phyloP scores from a whole-genome alignment of 2,888 invertebrate species.

The Seira musarum region DNA sequence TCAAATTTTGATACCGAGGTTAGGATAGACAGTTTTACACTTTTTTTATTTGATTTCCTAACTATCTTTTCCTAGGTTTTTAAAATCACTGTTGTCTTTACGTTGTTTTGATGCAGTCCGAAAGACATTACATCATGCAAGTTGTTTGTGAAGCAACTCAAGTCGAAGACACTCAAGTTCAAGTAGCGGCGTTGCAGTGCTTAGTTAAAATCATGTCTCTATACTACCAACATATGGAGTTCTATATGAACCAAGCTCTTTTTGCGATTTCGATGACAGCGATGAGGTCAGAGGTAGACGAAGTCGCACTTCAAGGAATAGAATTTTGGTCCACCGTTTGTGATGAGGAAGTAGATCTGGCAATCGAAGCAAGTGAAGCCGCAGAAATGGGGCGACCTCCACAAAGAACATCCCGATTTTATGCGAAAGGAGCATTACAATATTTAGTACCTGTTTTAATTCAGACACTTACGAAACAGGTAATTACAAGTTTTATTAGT shows the following conservation, averaged over 20 bases:
- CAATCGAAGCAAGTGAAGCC: conserved; percentile 95
- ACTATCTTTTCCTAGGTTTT: too few relatives aligned
- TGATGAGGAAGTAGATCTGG: conserved; percentile 98
- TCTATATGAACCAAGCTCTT: conserved; percentile 97
- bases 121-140: conserved; percentile 99
- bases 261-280: conserved; percentile 97
- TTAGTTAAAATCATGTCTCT: conserved; percentile 98
- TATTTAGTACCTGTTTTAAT: conserved; percentile 95
- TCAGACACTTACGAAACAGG: conserved; percentile 94
- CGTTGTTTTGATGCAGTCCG: too few relatives aligned
- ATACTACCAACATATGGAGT: conserved; percentile 99
- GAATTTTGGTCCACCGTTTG: conserved; percentile 99
- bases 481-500: conserved; percentile 67
- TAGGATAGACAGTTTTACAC: conserved; percentile 27
- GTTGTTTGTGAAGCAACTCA: conserved; percentile 99
- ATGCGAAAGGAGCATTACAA: conserved; percentile 98
- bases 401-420: conserved; percentile 91
- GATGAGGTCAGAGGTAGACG: conserved; percentile 97
- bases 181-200: conserved; percentile 98
- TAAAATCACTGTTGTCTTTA: too few relatives aligned
- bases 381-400: conserved; percentile 96
- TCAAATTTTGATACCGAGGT: conserved; percentile 98
- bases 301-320: conserved; percentile 97
- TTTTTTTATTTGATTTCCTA: conserved; percentile 21
- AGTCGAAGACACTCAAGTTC: conserved; percentile 90